These are phyloP conservation scores for Acleris holmiana DNA, from an alignment of 2,888 invertebrate genomes.

Conservation along the genomic window DNA sequence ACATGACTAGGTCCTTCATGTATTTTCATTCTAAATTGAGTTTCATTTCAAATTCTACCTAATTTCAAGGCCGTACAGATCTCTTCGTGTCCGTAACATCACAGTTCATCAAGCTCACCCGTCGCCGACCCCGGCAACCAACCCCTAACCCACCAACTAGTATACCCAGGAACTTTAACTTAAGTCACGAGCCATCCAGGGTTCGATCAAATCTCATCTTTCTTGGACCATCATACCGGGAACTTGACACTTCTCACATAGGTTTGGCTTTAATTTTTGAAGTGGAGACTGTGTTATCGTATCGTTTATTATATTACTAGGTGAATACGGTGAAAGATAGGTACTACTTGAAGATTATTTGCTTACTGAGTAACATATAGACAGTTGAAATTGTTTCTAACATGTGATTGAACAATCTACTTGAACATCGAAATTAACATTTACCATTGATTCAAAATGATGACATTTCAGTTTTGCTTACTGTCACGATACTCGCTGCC, in stretches of 20 bases:
- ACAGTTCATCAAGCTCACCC: constrained; percentile 40
- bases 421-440: not conserved
- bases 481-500: too few species aligned
- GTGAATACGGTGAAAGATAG: too few species aligned
- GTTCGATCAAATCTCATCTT: constrained; percentile 3
- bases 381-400: constrained; percentile 3
- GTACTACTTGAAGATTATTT: too few species aligned
- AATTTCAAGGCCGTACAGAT: constrained; percentile 41
- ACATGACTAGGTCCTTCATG: constrained; percentile 66
- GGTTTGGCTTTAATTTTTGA: too few species aligned
- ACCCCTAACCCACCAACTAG: constrained; percentile 48
- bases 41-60: constrained; percentile 46
- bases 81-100: constrained; percentile 35
- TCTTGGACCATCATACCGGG: not conserved
- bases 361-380: not conserved
- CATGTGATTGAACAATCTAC: not conserved
- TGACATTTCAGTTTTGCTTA: not conserved
- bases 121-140: constrained; percentile 60
- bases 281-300: too few species aligned
- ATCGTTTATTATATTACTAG: too few species aligned
- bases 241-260: not conserved
- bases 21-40: constrained; percentile 56
- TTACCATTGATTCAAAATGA: not conserved
- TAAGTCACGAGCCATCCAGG: not conserved
- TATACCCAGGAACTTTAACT: constrained; percentile 16